Evolutionary conservation across 2,888 invertebrate genomes (phyloP).

Genomic region (Spilarctia lutea): DNA sequence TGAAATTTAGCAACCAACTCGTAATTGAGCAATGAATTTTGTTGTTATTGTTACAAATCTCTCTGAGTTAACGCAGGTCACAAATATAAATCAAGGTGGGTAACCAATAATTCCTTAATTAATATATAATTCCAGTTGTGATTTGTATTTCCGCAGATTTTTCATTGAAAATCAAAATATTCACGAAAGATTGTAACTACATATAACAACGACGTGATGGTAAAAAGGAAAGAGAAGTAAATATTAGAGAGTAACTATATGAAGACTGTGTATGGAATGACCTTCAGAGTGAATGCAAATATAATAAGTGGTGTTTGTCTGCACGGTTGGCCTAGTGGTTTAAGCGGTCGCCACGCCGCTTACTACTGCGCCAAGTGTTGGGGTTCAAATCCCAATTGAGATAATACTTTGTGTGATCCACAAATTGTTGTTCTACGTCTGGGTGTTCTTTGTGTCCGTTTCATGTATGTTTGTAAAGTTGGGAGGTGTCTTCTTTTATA

Average conservation of each 20-base stretch:
- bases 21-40: conserved; percentile 7
- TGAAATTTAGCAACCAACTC: not conserved
- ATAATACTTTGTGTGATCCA: no score
- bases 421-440: no score
- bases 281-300: not conserved
- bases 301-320: not conserved
- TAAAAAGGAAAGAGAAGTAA: not conserved
- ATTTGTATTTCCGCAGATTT: no score
- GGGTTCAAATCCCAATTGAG: no score
- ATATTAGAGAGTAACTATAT: not conserved
- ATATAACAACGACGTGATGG: not conserved
- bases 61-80: not conserved
- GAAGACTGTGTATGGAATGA: not conserved
- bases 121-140: not conserved
- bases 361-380: no score
- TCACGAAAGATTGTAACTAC: not conserved
- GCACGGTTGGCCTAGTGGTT: no score
- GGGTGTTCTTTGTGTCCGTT: no score
- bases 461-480: no score
- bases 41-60: not conserved
- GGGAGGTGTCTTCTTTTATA: no score
- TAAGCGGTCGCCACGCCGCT: no score
- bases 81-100: not conserved
- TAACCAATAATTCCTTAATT: not conserved
- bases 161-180: not conserved